phyloP scores from a whole-genome alignment of 2,113 vertebrate species.

The Corvus hawaiiensis region DNA sequence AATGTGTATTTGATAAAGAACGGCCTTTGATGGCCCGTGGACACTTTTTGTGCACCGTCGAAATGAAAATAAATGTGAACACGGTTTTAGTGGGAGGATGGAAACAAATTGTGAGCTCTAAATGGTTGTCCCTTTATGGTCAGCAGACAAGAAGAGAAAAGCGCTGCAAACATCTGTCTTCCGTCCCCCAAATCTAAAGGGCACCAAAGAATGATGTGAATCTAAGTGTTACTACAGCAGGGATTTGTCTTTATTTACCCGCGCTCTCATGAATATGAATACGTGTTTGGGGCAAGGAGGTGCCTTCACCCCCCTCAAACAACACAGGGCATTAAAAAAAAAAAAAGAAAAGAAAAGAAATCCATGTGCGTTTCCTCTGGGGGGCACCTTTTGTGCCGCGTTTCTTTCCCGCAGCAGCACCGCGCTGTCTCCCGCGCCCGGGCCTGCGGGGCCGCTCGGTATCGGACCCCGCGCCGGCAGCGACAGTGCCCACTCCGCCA shows the following conservation, averaged over 20 bases:
- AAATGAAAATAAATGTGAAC: conserved; percentile 78
- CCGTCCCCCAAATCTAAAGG: conserved; percentile 73
- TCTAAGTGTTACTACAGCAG: conserved; percentile 75
- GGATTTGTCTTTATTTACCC: conserved; percentile 75
- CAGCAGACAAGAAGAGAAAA: conserved; percentile 76
- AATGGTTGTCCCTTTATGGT: conserved; percentile 77
- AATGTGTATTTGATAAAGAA: conserved; percentile 80
- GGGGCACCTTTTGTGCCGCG: background rate
- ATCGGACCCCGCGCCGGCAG: background rate
- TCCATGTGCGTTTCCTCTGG: background rate
- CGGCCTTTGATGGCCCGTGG: conserved; percentile 71
- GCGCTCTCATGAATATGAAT: conserved; percentile 79
- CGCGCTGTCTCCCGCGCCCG: background rate
- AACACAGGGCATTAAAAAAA: background rate
- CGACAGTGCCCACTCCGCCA: background rate
- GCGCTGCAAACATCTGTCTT: conserved; percentile 79
- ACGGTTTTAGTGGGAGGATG: conserved; percentile 63
- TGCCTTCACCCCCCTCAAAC: conserved; percentile 25
- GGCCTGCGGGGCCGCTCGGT: background rate
- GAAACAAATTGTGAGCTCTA: conserved; percentile 77
- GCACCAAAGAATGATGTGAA: conserved; percentile 80
- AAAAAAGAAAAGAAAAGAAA: background rate
- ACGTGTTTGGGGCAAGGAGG: conserved; percentile 49
- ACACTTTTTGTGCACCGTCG: conserved; percentile 67
- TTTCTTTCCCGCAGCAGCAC: background rate